A percentile compares a stretch with the other conserved stretches of the same genome.
These are phyloP conservation scores for Epizoanthus fatuus DNA, from an alignment of 92 coral and sea anemone genomes.

Conservation along the genomic window DNA sequence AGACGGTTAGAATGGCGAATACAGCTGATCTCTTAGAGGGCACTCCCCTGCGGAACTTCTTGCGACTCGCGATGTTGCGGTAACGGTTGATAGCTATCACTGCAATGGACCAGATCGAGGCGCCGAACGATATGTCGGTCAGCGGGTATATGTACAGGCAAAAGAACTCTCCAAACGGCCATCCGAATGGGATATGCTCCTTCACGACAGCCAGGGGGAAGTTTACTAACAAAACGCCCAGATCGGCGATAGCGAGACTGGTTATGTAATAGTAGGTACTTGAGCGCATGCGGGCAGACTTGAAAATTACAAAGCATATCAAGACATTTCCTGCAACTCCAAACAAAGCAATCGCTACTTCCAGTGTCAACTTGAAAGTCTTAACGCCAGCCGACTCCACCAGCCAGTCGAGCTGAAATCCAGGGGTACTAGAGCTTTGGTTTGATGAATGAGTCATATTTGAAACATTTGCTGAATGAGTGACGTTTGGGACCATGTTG, in stretches of 20 bases:
- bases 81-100: slow-evolving; percentile 85
- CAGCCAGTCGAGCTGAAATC: slow-evolving; percentile 12
- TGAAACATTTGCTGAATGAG: background rate
- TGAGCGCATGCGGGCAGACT: slow-evolving; percentile 71
- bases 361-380: slow-evolving; percentile 62
- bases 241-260: slow-evolving; percentile 84
- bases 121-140: slow-evolving; percentile 83
- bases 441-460: background rate
- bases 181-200: slow-evolving; percentile 49
- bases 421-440: background rate
- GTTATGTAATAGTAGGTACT: slow-evolving; percentile 72
- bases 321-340: slow-evolving; percentile 83
- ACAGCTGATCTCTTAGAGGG: slow-evolving; percentile 49
- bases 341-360: slow-evolving; percentile 66
- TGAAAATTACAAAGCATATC: slow-evolving; percentile 74
- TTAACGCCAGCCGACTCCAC: slow-evolving; percentile 52
- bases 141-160: slow-evolving; percentile 81
- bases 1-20: slow-evolving; percentile 60
- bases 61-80: slow-evolving; percentile 69
- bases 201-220: slow-evolving; percentile 65
- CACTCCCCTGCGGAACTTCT: slow-evolving; percentile 27
- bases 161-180: slow-evolving; percentile 65
- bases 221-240: slow-evolving; percentile 77
- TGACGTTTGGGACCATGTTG: background rate
- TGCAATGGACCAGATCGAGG: slow-evolving; percentile 92